Evolutionary conservation across 2,797 vertebrate species (phyloP).

Genomic region (Craterocephalus amniculus): DNA sequence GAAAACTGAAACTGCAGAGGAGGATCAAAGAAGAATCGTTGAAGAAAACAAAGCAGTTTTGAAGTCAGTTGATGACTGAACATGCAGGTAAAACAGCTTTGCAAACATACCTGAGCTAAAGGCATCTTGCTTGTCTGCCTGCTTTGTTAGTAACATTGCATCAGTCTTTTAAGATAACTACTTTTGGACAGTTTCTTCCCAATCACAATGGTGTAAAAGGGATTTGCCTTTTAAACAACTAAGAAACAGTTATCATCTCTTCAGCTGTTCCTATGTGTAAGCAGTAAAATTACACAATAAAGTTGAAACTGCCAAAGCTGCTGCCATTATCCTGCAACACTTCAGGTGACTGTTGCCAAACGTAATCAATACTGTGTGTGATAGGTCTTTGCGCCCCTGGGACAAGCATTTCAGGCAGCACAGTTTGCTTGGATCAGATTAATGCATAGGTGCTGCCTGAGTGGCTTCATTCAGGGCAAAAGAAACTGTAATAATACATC

Average conservation of each 20-base stretch:
- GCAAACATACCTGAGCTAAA: background rate
- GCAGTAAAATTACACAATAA: background rate
- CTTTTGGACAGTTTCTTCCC: background rate
- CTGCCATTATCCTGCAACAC: background rate
- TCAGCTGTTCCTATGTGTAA: background rate
- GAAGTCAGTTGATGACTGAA: background rate
- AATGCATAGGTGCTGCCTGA: background rate
- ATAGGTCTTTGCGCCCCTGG: background rate
- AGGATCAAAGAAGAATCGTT: background rate
- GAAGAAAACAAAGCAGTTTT: background rate
- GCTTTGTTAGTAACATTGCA: background rate
- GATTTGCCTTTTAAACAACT: too few species aligned
- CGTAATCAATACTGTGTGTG: background rate
- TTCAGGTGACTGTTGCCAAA: background rate
- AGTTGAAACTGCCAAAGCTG: background rate
- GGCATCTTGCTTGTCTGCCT: background rate
- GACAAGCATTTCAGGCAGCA: background rate
- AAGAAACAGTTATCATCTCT: background rate
- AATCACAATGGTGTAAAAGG: background rate
- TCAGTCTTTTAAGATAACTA: background rate
- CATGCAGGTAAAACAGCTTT: background rate
- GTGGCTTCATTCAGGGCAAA: background rate
- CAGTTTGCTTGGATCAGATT: background rate
- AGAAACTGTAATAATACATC: too few species aligned
- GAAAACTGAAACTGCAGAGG: background rate